Conservation (phyloP, 1,140 invertebrate species). For the Daktulosphaira vitifoliae region DNA sequence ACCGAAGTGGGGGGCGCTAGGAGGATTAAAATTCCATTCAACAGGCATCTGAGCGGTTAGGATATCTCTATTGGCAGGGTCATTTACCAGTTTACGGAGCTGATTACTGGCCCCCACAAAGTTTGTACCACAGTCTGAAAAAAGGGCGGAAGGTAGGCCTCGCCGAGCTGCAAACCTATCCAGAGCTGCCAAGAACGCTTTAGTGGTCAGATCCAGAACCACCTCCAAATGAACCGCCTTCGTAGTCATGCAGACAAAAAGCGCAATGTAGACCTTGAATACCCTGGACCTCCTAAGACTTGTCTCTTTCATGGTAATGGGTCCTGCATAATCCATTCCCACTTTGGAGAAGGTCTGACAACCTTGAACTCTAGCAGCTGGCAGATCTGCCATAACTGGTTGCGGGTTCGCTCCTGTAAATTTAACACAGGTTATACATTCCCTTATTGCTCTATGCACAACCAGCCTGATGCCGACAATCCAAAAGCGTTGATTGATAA, state of each 20-base stretch:
- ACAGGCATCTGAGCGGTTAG: too few relatives aligned
- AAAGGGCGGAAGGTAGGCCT: conserved; percentile 38
- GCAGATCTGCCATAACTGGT: conserved; percentile 42
- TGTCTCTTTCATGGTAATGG: conserved; percentile 38
- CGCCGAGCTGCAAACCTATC: conserved; percentile 41
- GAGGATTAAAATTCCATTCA: too few relatives aligned
- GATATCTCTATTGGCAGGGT: too few relatives aligned
- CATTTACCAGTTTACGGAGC: too few relatives aligned
- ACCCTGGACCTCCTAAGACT: conserved; percentile 31
- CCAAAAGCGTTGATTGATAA: conserved; percentile 37
- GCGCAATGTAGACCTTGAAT: conserved; percentile 39
- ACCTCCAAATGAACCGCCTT: conserved; percentile 40
- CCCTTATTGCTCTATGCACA: not conserved
- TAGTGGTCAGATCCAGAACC: conserved; percentile 35
- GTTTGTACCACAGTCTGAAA: conserved; percentile 42
- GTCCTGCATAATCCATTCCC: conserved; percentile 43
- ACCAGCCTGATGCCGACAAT: conserved; percentile 33
- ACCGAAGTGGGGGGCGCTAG: too few relatives aligned
- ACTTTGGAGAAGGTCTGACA: conserved; percentile 37
- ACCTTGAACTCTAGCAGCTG: conserved; percentile 38
- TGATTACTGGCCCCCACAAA: conserved; percentile 42
- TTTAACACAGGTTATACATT: conserved; percentile 37
- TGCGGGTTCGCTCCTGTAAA: not conserved
- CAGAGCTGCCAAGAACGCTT: conserved; percentile 38
- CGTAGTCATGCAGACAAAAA: conserved; percentile 36